phyloP scores from a whole-genome alignment of 1,140 invertebrate genomes.

The Penaeus chinensis region DNA sequence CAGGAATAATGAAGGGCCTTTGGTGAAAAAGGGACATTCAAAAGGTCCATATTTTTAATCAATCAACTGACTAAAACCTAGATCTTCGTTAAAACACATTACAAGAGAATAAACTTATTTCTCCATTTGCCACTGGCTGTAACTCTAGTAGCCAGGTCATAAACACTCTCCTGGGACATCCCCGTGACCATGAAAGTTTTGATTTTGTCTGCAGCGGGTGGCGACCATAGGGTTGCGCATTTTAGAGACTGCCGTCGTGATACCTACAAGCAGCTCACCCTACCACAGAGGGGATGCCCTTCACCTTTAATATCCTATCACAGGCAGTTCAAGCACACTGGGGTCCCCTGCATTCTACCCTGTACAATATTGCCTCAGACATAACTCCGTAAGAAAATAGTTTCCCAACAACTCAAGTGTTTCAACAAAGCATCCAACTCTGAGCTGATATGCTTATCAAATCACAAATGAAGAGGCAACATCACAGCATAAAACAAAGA shows the following conservation, averaged over 20 bases:
- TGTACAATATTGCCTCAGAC: slow-evolving; percentile 30
- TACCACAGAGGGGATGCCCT: slow-evolving; percentile 60
- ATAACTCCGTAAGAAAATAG: not conserved
- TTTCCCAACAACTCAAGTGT: slow-evolving; percentile 22
- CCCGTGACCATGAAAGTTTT: slow-evolving; percentile 55
- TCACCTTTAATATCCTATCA: slow-evolving; percentile 57
- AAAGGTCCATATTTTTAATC: slow-evolving; percentile 59
- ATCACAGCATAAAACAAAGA: slow-evolving; percentile 28
- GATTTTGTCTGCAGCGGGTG: slow-evolving; percentile 58
- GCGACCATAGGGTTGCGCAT: slow-evolving; percentile 39
- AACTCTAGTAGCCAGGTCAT: slow-evolving; percentile 47
- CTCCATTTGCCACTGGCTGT: slow-evolving; percentile 59
- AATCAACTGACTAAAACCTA: slow-evolving; percentile 60
- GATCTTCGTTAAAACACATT: slow-evolving; percentile 60
- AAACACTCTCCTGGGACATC: slow-evolving; percentile 54
- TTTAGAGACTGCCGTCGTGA: slow-evolving; percentile 55
- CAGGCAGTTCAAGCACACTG: slow-evolving; percentile 59
- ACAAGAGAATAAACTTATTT: slow-evolving; percentile 59
- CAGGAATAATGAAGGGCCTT: slow-evolving; percentile 61
- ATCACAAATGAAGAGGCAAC: slow-evolving; percentile 16
- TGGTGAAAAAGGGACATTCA: slow-evolving; percentile 59
- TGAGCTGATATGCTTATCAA: slow-evolving; percentile 29
- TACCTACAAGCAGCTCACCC: slow-evolving; percentile 41
- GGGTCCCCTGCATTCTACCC: slow-evolving; percentile 56
- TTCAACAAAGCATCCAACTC: slow-evolving; percentile 43